A percentile compares a stretch with the other conserved stretches of the same genome.
Evolutionary conservation across 2,797 vertebrate species (phyloP).

Genomic region (Chiloscyllium punctatum): DNA sequence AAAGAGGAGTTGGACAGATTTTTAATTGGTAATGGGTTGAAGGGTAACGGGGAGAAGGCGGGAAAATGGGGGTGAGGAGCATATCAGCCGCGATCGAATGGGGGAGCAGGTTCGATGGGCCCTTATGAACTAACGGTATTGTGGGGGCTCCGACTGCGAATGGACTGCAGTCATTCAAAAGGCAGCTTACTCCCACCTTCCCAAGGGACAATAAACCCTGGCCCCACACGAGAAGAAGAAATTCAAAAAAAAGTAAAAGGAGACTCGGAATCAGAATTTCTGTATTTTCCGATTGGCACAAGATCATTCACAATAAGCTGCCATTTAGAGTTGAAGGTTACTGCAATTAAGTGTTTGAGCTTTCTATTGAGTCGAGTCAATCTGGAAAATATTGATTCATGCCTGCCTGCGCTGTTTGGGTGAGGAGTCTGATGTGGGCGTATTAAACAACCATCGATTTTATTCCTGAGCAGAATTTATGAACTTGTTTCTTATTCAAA

Average conservation of each 20-base stretch:
- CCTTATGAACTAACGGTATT: background rate
- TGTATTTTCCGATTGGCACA: background rate
- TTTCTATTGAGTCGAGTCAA: background rate
- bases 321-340: background rate
- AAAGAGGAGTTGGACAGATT: no score
- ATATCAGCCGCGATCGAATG: no score
- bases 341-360: background rate
- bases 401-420: background rate
- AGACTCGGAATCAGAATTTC: background rate
- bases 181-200: background rate
- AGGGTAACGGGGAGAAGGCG: no score
- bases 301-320: background rate
- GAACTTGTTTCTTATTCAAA: background rate
- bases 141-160: background rate
- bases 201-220: background rate
- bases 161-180: background rate
- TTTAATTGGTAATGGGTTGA: no score
- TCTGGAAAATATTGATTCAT: slow-evolving; percentile 14
- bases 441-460: background rate
- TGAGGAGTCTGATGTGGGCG: slow-evolving; percentile 19
- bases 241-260: background rate
- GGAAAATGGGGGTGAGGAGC: no score
- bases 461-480: slow-evolving; percentile 12
- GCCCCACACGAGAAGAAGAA: background rate
- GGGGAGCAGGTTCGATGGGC: no score